Percentiles rank a stretch among this genome's conserved stretches.
These are phyloP conservation scores for Neodiprion pinetum DNA, from an alignment of 1,140 invertebrate species.

Conservation along the genomic window DNA sequence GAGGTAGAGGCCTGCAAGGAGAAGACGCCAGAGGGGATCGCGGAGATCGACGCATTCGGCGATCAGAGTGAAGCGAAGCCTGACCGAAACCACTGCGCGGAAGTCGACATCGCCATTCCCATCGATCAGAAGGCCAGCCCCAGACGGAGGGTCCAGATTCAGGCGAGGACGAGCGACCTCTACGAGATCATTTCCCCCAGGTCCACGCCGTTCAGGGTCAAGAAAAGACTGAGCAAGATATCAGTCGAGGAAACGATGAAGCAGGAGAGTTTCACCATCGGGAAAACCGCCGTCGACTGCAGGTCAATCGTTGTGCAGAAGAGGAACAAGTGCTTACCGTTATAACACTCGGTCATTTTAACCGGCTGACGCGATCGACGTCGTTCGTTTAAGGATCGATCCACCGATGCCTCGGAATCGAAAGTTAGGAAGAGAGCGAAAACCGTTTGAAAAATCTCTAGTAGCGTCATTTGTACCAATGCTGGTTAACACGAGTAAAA, in stretches of 20 bases:
- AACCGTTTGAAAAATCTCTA: neutral
- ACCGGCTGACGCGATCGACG: neutral
- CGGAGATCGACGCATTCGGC: conserved; percentile 19
- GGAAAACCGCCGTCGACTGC: conserved; percentile 49
- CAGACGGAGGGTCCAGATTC: conserved; percentile 36
- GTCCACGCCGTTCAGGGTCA: conserved; percentile 54
- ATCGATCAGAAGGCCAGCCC: conserved; percentile 43
- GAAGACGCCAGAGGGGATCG: conserved; percentile 15
- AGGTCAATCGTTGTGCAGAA: conserved; percentile 50
- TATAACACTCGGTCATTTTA: conserved; percentile 41
- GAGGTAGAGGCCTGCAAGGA: neutral
- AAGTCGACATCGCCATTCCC: conserved; percentile 49
- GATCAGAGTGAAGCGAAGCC: conserved; percentile 22
- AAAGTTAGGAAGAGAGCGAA: neutral
- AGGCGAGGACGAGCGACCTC: conserved; percentile 47
- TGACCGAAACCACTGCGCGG: conserved; percentile 36
- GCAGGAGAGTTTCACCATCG: conserved; percentile 55
- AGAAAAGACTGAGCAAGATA: conserved; percentile 55
- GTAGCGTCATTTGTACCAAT: too few species aligned
- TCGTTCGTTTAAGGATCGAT: neutral
- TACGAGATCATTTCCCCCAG: conserved; percentile 57
- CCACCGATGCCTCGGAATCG: too few species aligned
- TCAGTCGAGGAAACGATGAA: conserved; percentile 56
- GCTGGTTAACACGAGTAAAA: too few species aligned
- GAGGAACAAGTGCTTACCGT: conserved; percentile 58